Base-by-base conservation (phyloP, 1,140 invertebrate species). In the Drosophila ambigua region DNA sequence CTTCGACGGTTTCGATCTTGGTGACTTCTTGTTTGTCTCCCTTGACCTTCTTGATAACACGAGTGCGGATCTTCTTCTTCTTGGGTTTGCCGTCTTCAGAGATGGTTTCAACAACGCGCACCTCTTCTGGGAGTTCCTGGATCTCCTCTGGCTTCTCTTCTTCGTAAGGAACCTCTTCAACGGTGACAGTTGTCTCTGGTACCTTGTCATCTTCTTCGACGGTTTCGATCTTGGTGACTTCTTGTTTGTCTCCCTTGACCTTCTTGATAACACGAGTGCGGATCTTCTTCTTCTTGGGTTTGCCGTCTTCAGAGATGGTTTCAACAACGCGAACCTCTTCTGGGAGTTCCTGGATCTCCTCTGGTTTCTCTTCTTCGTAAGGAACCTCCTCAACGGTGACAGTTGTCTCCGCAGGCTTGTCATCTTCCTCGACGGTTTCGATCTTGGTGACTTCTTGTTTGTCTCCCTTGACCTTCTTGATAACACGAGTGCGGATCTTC, bases 391-490 rank as follows among this genome's bases (percentile, higher is more conserved):
- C 50, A 7, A 51, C 50, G 9, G 50, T 35, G 26, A 51, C 50
- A 2, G 50, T 51, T 11, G 50, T 51, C 13, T 51, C 50, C 0
- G 50, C 0, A 0, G 1, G 2, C 8, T 51, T 51, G 26, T 51
- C 50, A 8, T 51, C 50, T 28, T 51, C 50, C 7, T 51, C 50
- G 20, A 51, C 50, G n/a, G 50, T 51, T 51, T 51, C 50, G 13
- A 51, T 51, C 16, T 51, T 51, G 50, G 50, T 51, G 8, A 51
- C 26, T 15, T 51, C 50, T 15, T 51, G 50, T 5, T 51, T 51
- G 13, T 51, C 50, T 9, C 50, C 50, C 50, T 51, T 51, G 50
- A 51, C 50, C 50, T 51, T 51, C 50, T 51, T 51, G 50, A 51
- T 51, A 1, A 51, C 50, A 2, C 50, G 28, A 35, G 50, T 51